Base-by-base conservation (phyloP, 2,888 invertebrate species). In the Lasioglossum malachurum region DNA sequence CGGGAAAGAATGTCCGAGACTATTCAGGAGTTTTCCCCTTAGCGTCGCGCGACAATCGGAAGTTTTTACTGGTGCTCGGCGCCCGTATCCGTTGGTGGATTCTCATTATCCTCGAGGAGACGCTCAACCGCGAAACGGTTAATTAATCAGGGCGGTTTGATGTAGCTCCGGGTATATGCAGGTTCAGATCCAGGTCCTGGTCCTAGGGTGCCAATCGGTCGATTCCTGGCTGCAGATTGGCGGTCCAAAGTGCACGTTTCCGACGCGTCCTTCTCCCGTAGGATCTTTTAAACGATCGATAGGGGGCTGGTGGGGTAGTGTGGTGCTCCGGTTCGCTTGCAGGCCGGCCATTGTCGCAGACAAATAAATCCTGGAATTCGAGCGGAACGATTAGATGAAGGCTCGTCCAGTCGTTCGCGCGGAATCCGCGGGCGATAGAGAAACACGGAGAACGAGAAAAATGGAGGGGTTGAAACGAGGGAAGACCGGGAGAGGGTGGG, bases 271-370 rank as follows among this genome's bases (percentile, higher is more conserved):
- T 60, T 74, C 64, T 74, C 46, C 60, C 10, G 44, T 35, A 80
- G 67, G 80, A 80, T 80, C 74, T 80, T 67, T 67, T 67, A 38
- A 80, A 38, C 74, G 75, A 80, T 80, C 80, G 67, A 80, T 80
- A 75, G 46, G 57, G 8, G 16, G 14, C 38, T 41, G 71, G n/a
- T 4, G 57, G n/a, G 53, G 57, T 57, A n/a, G 57, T n/a, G 38
- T 23, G 69, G 60, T 74, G 64, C 64, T 64, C 38, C 74, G 64
- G 19, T 46, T 79, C 73, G 31, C 31, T 79, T 16, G 73, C 73
- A 73, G 73, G 31, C 73, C 41, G 27, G 69, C 41, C 49, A 76
- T 75, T 46, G 80, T 73, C 57, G 49, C 49, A 53, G 67, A 80
- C 75, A 80, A 69, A 74, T 75, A 75, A 49, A 80, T 80, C 69